Evolutionary conservation across 2,888 invertebrate genomes (phyloP), one percentile per base, ranked within the genome.

Genomic region (Nymphalis polychloros): DNA sequence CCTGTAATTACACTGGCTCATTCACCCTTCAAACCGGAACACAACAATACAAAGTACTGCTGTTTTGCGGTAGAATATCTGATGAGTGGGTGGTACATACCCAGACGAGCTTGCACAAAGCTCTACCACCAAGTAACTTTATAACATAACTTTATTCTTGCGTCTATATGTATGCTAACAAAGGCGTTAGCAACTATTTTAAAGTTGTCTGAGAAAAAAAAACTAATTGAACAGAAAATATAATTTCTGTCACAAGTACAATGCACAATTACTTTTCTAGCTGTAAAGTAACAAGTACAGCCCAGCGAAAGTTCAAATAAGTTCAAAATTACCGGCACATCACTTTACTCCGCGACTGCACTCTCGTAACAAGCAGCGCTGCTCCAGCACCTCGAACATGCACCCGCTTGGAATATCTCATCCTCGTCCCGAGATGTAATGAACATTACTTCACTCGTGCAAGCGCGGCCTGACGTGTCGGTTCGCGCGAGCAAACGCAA

Each of bases 331-430:
- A 48, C 48, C 50, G 57, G 48, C 55, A 64, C 67, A 47, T 67
- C 61, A 64, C 70, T 47, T 57, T 57, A 17, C n/a, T 2, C 49
- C 19, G 19, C n/a, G 41, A 41, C 13, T 13, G 4, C 13, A 13
- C 35, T 19, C 57, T 8, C 31, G 19, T 41, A 35, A 17, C 57
- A 10, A 13, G 41, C 13, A 13, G 41, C 35, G 19, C 5, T 5
- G 55, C 41, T 31, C n/a, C 50, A 59, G 23, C 49, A 27, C 66
- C 59, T 48, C 55, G 41, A 59, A 49, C 60, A 55, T 61, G 57
- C 67, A 62, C 59, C 61, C 41, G 63, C 50, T 47, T 20, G 23
- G 48, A 23, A 16, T 66, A 63, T 60, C 63, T 71, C 71, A 66
- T 48, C 46, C 59, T 31, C 17, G 57, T 31, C n/a, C 41, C 8